Percentiles rank a stretch among this genome's conserved stretches.
These are phyloP conservation scores for Leptothorax acervorum DNA, from an alignment of 2,888 invertebrate genomes.

Conservation along the genomic window DNA sequence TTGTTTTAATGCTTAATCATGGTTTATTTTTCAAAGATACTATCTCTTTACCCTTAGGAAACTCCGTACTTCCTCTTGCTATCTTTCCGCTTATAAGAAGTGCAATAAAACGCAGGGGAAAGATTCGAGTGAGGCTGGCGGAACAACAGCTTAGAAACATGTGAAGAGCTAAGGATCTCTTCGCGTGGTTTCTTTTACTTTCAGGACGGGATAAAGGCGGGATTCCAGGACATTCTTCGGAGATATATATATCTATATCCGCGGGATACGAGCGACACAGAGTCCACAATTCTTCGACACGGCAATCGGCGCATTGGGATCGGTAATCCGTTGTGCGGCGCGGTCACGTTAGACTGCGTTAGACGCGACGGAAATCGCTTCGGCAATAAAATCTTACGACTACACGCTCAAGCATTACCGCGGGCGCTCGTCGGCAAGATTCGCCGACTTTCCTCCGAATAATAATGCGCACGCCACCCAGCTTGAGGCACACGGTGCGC, in stretches of 20 bases:
- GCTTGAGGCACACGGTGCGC: not conserved
- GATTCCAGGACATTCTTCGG: not conserved
- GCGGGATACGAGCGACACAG: not conserved
- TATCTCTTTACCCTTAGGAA: not conserved
- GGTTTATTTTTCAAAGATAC: not conserved
- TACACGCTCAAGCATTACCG: not conserved
- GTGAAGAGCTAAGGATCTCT: not conserved
- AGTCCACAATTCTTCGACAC: not conserved
- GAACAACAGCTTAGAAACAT: conserved; percentile 16
- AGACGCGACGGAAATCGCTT: conserved; percentile 1
- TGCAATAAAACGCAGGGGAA: not conserved
- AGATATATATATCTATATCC: not conserved
- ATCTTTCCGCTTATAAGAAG: not conserved
- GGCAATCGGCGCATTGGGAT: not conserved
- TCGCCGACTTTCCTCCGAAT: not conserved
- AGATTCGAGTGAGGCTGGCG: not conserved
- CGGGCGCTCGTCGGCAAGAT: conserved; percentile 8
- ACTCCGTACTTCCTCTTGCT: not conserved
- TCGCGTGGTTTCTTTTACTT: not conserved
- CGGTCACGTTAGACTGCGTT: not conserved
- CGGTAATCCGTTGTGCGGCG: not conserved
- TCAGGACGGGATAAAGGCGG: not conserved
- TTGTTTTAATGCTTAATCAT: not conserved
- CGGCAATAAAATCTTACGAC: conserved; percentile 21
- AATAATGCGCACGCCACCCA: conserved; percentile 7